Evolutionary conservation across 2,888 invertebrate species (phyloP).

Genomic region (Lasioglossum zephyrum): DNA sequence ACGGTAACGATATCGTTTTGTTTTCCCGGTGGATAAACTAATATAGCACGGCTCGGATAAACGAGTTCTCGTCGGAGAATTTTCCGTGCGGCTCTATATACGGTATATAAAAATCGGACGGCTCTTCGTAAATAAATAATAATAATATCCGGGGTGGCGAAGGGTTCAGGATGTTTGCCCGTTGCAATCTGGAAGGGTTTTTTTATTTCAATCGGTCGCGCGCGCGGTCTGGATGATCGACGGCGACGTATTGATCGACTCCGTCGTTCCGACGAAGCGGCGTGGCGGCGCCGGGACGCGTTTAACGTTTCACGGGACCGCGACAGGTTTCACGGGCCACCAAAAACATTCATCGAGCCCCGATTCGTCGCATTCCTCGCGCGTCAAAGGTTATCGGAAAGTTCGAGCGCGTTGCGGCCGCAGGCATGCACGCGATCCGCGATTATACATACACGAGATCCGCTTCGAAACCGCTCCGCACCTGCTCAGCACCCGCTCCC

Average conservation of each 20-base stretch:
- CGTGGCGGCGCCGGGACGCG: background rate
- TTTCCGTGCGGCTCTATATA: background rate
- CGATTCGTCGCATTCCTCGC: background rate
- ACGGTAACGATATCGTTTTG: background rate
- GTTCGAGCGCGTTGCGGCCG: background rate
- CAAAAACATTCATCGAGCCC: constrained; percentile 6
- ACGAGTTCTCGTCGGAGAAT: background rate
- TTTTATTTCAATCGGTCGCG: background rate
- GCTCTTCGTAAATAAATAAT: background rate
- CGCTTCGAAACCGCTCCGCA: background rate
- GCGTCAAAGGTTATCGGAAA: constrained; percentile 22
- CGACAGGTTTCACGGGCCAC: constrained; percentile 13
- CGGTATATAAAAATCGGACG: background rate
- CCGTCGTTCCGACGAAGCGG: background rate
- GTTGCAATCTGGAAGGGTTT: background rate
- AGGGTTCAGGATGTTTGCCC: background rate
- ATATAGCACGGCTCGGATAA: background rate
- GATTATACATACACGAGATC: background rate
- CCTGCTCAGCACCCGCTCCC: background rate
- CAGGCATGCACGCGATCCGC: constrained; percentile 19
- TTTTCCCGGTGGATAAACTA: background rate
- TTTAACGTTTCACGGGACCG: constrained; percentile 15
- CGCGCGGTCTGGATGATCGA: background rate
- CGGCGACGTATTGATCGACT: constrained; percentile 4
- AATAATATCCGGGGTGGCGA: background rate